A percentile compares a stretch with the other conserved stretches of the same genome.
Conservation (phyloP, 2,888 invertebrate genomes). For the Chrysolina americana region DNA sequence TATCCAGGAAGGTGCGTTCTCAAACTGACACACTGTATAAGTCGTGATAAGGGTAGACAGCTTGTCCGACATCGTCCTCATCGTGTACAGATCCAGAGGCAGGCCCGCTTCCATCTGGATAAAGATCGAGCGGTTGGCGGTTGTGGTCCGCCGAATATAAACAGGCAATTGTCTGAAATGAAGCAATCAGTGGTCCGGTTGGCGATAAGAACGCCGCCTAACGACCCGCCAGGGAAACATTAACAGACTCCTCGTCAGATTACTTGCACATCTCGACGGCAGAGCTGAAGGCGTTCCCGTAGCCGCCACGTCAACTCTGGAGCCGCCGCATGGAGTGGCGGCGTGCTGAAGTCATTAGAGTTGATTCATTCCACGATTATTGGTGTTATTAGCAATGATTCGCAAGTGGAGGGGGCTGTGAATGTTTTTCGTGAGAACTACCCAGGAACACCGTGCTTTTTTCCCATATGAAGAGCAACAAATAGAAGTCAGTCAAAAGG, state of each 20-base stretch:
- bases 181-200: slow-evolving; percentile 71
- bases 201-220: slow-evolving; percentile 70
- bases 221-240: slow-evolving; percentile 71
- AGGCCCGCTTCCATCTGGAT: slow-evolving; percentile 22
- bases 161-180: slow-evolving; percentile 72
- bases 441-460: too few relatives aligned
- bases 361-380: neutral
- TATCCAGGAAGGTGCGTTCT: neutral
- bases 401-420: too few relatives aligned
- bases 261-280: slow-evolving; percentile 67
- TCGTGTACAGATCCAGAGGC: slow-evolving; percentile 2
- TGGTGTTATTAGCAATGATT: neutral
- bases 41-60: neutral
- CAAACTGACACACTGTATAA: neutral
- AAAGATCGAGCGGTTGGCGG: slow-evolving; percentile 56
- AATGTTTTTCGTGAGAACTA: too few relatives aligned
- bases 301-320: neutral
- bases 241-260: slow-evolving; percentile 71
- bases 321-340: neutral
- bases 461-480: too few relatives aligned
- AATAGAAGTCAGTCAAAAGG: too few relatives aligned
- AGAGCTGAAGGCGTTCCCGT: slow-evolving; percentile 22
- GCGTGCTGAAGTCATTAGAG: neutral
- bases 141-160: slow-evolving; percentile 70
- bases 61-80: slow-evolving; percentile 4